Conservation (phyloP, 1,140 invertebrate genomes). For the Ceratina japonica region DNA sequence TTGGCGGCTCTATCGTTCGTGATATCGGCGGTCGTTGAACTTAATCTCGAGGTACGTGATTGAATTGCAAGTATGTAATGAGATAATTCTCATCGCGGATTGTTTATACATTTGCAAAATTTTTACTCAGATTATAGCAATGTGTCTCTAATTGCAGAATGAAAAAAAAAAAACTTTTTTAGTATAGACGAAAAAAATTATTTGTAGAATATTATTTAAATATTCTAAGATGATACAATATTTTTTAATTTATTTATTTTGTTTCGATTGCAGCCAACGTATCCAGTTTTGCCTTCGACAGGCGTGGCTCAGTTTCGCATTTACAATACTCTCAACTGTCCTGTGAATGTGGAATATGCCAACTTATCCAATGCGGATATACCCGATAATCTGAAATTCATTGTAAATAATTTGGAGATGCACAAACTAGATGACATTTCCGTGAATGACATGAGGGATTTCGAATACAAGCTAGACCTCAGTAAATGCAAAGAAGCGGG, state of each 20-base stretch:
- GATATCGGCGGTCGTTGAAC: constrained; percentile 92
- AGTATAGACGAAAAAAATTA: too few species aligned
- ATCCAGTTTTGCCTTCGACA: constrained; percentile 82
- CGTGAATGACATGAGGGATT: fast-evolving
- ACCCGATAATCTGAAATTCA: constrained; percentile 31
- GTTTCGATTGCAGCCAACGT: constrained; percentile 81
- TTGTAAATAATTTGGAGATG: constrained; percentile 63
- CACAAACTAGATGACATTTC: constrained; percentile 48
- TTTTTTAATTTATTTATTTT: not conserved
- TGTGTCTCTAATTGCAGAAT: not conserved
- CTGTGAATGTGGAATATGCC: constrained; percentile 67
- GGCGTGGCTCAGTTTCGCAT: constrained; percentile 85
- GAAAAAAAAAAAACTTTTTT: not conserved
- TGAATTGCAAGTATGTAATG: not conserved
- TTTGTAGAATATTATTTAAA: too few species aligned
- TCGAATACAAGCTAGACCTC: not conserved
- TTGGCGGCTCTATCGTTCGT: constrained; percentile 91
- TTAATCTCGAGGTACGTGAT: constrained; percentile 85
- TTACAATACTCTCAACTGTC: constrained; percentile 83
- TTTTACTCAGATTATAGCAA: too few species aligned
- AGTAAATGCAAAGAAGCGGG: constrained; percentile 5
- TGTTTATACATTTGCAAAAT: too few species aligned
- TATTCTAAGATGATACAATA: too few species aligned
- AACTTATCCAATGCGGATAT: too few species aligned
- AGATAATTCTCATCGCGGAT: too few species aligned